Percentiles rank a stretch among this genome's conserved stretches.
phyloP scores from a whole-genome alignment of 2,797 vertebrate species.

The Falco biarmicus region DNA sequence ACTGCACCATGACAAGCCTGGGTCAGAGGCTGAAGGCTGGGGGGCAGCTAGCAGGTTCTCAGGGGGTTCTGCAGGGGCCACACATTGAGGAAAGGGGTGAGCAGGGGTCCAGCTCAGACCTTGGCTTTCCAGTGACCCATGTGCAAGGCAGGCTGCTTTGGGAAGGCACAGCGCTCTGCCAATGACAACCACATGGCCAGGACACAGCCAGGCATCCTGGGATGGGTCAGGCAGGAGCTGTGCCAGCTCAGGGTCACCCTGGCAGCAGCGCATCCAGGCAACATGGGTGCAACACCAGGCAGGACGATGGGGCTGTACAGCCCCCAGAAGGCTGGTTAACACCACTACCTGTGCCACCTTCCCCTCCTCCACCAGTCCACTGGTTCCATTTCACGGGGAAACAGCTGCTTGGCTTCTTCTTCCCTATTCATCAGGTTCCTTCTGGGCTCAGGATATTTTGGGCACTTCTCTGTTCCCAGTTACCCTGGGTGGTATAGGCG shows the following conservation, averaged over 20 bases:
- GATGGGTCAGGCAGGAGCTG: neutral
- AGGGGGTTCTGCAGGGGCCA: neutral
- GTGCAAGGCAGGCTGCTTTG: neutral
- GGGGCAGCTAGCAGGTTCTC: neutral
- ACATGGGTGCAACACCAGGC: accelerated
- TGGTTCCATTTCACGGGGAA: neutral
- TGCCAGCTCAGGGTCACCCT: neutral
- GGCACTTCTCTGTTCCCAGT: neutral
- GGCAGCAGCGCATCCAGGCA: neutral
- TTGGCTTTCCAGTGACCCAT: neutral
- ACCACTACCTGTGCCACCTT: neutral
- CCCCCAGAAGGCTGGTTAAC: neutral
- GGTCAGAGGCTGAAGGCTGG: neutral
- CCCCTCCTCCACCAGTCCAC: neutral
- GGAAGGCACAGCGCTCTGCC: neutral
- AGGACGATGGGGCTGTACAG: neutral
- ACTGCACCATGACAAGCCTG: accelerated
- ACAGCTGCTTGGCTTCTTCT: neutral
- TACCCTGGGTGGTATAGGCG: neutral
- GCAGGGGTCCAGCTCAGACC: neutral
- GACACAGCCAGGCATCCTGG: accelerated
- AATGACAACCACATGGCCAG: neutral
- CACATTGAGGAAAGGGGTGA: neutral
- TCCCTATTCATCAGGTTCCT: neutral
- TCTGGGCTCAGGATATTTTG: neutral